Percentiles rank a stretch among this genome's conserved stretches.
Conservation (phyloP, 2,888 invertebrate species). For the Drosophila mulleri region DNA sequence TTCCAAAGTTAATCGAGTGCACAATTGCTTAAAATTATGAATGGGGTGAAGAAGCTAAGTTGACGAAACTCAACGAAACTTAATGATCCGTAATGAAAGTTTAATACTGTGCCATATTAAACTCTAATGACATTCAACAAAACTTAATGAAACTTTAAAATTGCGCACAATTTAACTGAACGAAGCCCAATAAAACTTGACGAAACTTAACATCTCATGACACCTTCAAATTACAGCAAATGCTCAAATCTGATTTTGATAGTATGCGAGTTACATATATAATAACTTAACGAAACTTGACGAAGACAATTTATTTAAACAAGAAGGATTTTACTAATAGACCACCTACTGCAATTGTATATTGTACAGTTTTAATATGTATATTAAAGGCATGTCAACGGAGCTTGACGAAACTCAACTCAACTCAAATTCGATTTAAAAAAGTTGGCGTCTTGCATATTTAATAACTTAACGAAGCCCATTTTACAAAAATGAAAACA, state of each 20-base stretch:
- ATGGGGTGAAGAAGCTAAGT: background rate
- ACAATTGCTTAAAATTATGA: background rate
- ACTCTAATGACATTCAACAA: background rate
- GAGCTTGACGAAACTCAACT: too few relatives aligned
- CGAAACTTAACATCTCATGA: background rate
- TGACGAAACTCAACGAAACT: background rate
- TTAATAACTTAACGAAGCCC: slow-evolving; percentile 2
- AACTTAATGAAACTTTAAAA: background rate
- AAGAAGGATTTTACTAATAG: too few relatives aligned
- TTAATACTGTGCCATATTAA: background rate
- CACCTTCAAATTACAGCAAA: background rate
- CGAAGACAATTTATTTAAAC: too few relatives aligned
- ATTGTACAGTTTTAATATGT: too few relatives aligned
- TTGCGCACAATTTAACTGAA: background rate
- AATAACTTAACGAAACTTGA: too few relatives aligned
- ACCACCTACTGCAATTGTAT: too few relatives aligned
- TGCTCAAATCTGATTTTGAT: background rate
- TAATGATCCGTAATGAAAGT: background rate
- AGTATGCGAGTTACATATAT: too few relatives aligned
- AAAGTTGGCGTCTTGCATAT: background rate
- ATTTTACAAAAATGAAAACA: too few relatives aligned
- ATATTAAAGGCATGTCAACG: too few relatives aligned
- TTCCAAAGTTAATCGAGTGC: slow-evolving; percentile 1
- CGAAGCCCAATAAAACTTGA: background rate
- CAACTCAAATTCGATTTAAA: fast-evolving